Evolutionary conservation across 2,113 vertebrate genomes (phyloP).

Genomic region (Lota lota): DNA sequence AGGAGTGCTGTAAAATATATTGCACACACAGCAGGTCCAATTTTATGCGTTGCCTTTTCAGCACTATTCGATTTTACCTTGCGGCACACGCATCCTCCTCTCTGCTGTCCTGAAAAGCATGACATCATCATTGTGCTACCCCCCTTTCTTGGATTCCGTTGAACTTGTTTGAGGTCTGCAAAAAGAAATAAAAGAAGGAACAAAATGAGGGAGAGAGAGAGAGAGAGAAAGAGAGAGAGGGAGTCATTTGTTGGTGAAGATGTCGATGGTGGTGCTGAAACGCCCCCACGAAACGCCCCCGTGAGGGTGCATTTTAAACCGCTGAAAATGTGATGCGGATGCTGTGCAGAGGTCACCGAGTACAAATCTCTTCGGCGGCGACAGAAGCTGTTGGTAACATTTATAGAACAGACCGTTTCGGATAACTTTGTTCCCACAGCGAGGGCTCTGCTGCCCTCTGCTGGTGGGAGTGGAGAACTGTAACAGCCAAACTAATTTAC

Average conservation of each 20-base stretch:
- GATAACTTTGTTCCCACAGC: neutral
- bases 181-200: neutral
- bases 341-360: conserved; percentile 53
- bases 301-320: conserved; percentile 28
- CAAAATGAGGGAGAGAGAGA: neutral
- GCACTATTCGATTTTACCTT: conserved; percentile 42
- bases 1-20: conserved; percentile 24
- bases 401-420: conserved; percentile 23
- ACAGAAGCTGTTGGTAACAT: conserved; percentile 42
- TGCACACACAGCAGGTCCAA: conserved; percentile 54
- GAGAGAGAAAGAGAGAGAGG: neutral
- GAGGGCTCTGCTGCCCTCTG: conserved; percentile 55
- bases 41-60: conserved; percentile 50
- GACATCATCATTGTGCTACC: conserved; percentile 52
- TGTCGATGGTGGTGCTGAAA: neutral
- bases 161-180: conserved; percentile 1
- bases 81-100: conserved; percentile 36
- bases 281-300: conserved; percentile 24
- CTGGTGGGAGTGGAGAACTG: conserved; percentile 18
- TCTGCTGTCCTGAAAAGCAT: conserved; percentile 40
- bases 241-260: neutral
- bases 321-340: conserved; percentile 31
- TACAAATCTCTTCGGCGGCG: conserved; percentile 29
- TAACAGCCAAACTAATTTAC: conserved; percentile 2
- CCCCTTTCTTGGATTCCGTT: conserved; percentile 2